phyloP scores from a whole-genome alignment of 2,888 invertebrate genomes.

The Alentia gelatinosa region DNA sequence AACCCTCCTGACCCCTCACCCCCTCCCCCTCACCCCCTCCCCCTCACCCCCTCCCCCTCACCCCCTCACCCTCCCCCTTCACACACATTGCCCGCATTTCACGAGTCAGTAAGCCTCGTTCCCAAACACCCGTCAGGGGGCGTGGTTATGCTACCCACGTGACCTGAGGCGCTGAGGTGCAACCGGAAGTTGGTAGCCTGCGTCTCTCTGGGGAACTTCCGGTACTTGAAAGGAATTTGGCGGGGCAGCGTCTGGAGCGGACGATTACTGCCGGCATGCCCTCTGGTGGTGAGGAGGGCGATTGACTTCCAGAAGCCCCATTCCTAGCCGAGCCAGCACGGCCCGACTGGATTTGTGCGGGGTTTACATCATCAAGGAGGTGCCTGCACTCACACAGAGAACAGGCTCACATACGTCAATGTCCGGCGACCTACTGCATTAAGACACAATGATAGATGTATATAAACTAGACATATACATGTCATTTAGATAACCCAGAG shows the following conservation, averaged over 20 bases:
- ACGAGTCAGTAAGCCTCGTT: background rate
- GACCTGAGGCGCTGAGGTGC: slow-evolving; percentile 16
- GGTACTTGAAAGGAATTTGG: slow-evolving; percentile 5
- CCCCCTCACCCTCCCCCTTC: background rate
- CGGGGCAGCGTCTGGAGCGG: background rate
- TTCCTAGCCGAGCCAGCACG: too few species aligned
- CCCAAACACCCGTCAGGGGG: background rate
- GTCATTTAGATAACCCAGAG: too few species aligned
- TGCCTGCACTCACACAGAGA: too few species aligned
- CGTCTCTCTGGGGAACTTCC: background rate
- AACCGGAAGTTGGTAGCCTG: slow-evolving; percentile 1
- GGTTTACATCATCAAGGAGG: too few species aligned
- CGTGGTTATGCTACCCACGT: background rate
- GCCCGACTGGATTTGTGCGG: too few species aligned
- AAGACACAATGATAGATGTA: too few species aligned
- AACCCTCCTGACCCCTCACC: background rate
- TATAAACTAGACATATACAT: too few species aligned
- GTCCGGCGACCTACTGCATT: too few species aligned
- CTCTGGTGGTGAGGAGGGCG: background rate
- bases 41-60: background rate
- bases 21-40: background rate
- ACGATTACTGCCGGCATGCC: background rate
- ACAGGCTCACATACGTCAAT: too few species aligned
- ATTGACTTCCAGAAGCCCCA: too few species aligned
- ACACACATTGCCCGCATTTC: background rate